These are phyloP conservation scores for Callorhinus ursinus DNA, from an alignment of 2,113 vertebrate genomes.

Conservation along the genomic window DNA sequence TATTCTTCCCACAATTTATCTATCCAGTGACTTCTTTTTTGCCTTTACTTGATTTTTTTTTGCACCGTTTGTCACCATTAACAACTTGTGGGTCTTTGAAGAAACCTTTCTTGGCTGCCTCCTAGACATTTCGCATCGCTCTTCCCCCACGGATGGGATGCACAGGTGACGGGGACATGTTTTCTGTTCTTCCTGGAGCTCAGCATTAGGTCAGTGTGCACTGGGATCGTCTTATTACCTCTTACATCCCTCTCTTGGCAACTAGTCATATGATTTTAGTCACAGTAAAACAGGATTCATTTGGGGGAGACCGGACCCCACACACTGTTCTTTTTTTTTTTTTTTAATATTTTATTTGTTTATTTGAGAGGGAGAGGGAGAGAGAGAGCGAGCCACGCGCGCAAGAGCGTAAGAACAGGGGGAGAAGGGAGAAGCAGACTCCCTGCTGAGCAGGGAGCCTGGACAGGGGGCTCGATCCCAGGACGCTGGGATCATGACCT, in stretches of 20 bases:
- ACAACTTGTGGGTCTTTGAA: background rate
- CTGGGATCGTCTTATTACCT: rapidly evolving
- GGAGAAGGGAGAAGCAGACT: background rate
- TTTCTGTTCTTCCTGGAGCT: background rate
- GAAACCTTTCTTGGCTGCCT: background rate
- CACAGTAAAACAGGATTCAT: background rate
- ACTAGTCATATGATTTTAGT: background rate
- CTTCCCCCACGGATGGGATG: background rate
- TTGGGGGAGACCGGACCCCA: background rate
- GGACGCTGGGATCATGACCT: background rate
- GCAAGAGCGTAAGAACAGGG: background rate
- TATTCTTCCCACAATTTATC: background rate
- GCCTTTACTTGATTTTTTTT: background rate
- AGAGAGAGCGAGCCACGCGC: rapidly evolving
- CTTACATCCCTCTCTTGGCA: background rate
- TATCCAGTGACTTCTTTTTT: background rate
- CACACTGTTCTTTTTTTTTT: too few species aligned
- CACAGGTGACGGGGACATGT: background rate
- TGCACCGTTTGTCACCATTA: background rate
- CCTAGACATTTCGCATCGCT: too few species aligned
- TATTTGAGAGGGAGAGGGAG: background rate
- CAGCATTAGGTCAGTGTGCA: background rate
- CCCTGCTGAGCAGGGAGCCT: background rate
- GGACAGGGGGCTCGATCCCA: too few species aligned
- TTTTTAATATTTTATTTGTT: background rate